These are phyloP conservation scores for Oreochromis spilurus DNA, from an alignment of 2,113 vertebrate genomes.

Conservation along the genomic window DNA sequence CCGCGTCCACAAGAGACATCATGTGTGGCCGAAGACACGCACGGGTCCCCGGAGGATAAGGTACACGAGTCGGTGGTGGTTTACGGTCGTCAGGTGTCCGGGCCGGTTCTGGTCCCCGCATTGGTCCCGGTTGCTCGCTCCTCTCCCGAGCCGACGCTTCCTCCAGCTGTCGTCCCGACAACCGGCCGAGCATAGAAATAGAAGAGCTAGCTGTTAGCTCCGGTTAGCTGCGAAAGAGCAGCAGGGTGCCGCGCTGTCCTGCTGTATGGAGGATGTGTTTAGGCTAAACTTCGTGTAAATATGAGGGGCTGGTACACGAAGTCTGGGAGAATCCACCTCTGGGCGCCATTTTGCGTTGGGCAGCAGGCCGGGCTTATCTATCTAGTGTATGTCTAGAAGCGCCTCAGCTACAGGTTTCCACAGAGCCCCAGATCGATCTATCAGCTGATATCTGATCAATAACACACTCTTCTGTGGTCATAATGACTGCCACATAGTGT, in stretches of 20 bases:
- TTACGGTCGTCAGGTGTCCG: background rate
- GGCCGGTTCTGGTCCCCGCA: background rate
- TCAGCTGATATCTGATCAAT: background rate
- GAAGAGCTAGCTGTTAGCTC: constrained; percentile 23
- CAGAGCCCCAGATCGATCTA: background rate
- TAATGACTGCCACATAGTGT: background rate
- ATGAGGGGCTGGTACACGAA: background rate
- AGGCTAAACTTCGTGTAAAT: fast-evolving
- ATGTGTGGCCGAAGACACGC: background rate
- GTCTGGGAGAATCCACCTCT: background rate
- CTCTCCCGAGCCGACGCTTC: background rate
- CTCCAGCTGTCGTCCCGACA: background rate
- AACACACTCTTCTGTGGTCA: background rate
- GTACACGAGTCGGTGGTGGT: background rate
- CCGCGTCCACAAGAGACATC: background rate
- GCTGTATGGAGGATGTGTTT: fast-evolving
- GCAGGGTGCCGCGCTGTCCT: fast-evolving
- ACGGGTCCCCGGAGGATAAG: background rate
- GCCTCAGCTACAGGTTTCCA: background rate
- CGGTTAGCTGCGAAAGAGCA: background rate
- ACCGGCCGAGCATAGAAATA: constrained; percentile 58
- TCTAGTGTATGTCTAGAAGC: constrained; percentile 41
- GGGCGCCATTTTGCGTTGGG: constrained; percentile 14
- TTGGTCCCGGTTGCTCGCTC: background rate
- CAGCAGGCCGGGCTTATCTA: constrained; percentile 16